phyloP scores from a whole-genome alignment of 2,797 vertebrate genomes.

The Tauraco hartlaubi region DNA sequence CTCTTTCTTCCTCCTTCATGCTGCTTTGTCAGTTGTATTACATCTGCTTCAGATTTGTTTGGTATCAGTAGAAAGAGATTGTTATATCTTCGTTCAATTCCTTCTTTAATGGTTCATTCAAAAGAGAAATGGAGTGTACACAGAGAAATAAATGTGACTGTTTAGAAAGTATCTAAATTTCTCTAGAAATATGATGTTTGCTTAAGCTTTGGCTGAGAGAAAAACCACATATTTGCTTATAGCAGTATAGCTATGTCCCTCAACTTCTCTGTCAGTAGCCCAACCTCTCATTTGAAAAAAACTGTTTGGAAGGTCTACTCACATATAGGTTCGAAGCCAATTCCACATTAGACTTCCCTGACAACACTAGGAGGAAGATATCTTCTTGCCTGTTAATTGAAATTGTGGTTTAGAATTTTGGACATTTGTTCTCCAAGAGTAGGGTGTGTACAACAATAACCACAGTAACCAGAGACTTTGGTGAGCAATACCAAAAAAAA shows the following conservation, averaged over 20 bases:
- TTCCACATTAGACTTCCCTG: not conserved
- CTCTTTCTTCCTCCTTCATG: not conserved
- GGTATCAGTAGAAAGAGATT: not conserved
- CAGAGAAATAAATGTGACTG: not conserved
- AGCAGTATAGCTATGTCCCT: not conserved
- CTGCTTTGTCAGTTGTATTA: not conserved
- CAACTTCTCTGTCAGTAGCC: not conserved
- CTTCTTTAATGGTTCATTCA: not conserved
- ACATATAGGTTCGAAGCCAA: not conserved
- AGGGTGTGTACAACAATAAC: not conserved
- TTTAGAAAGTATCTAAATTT: not conserved
- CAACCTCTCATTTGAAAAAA: not conserved
- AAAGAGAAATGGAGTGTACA: not conserved
- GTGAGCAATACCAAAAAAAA: not conserved
- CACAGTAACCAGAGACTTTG: not conserved
- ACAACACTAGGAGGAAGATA: not conserved
- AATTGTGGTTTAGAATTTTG: not conserved
- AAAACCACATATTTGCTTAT: not conserved
- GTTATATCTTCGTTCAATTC: not conserved
- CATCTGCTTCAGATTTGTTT: not conserved
- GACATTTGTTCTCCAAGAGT: not conserved
- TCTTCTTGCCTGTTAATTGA: not conserved
- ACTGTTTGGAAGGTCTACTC: not conserved
- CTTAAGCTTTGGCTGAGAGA: not conserved
- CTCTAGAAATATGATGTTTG: not conserved